Evolutionary conservation across 2,888 invertebrate species (phyloP), one percentile per base, ranked within the genome.

Genomic region (Halictus quadricinctus): DNA sequence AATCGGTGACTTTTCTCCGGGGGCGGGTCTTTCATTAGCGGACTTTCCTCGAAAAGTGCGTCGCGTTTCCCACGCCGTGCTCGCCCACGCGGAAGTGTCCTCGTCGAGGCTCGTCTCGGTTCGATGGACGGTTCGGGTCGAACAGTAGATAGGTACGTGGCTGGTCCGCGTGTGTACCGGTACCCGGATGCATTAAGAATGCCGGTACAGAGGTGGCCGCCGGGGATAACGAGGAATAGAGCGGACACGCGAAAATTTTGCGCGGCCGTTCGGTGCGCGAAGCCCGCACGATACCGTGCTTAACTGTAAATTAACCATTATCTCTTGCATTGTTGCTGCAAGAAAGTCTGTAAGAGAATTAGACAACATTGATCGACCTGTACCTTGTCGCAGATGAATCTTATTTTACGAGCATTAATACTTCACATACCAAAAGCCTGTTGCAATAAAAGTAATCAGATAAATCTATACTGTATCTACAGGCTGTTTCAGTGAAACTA

Each of bases 51-150:
- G 29, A 64, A 64, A 64, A 64, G 29, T 29, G 64, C 64, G 29
- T 25, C 36, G 75, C 41, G 79, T 86, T 85, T 87, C 86, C 75
- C 82, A 83, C 89, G 81, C 89, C 86, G 89, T 43, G 41, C 66
- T 43, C 89, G 84, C 86, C 76, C 82, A 83, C 89, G 81, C 89
- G 89, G 89, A 89, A 89, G 85, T 86, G 54, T 64, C 54, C n/a
- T 77, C 83, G 76, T 13, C 85, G 81, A 76, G 72, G 80, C 87
- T 69, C 36, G 88, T 89, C 80, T 81, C 88, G 89, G 78, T 87
- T 83, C 88, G 87, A 70, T 85, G 84, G 84, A 88, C 79, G 78
- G 82, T 84, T 89, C 87, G 79, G 74, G 76, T 87, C 85, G 81
- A 87, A 82, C 80, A 84, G 76, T 74, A 74, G 74, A 84, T 81